phyloP scores from a whole-genome alignment of 2,113 vertebrate genomes.

The Odontesthes bonariensis region DNA sequence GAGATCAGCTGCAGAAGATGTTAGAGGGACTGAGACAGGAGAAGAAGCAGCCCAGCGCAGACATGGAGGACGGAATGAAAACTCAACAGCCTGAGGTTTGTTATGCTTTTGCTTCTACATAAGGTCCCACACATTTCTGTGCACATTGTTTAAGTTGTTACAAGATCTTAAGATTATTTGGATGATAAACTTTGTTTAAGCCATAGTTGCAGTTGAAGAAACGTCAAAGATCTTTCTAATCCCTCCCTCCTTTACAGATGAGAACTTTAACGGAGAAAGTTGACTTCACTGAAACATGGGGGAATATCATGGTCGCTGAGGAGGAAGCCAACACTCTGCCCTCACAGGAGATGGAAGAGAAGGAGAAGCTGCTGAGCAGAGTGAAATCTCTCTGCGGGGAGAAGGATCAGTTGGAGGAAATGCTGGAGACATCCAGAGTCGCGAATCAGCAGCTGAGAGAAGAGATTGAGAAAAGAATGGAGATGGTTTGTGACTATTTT shows the following conservation, averaged over 20 bases:
- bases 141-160: too few species aligned
- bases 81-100: background rate
- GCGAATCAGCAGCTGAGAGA: slow-evolving; percentile 50
- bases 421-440: slow-evolving; percentile 35
- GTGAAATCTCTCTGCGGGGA: slow-evolving; percentile 49
- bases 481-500: background rate
- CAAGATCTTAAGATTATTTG: too few species aligned
- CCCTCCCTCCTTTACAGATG: slow-evolving; percentile 9
- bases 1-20: slow-evolving; percentile 50
- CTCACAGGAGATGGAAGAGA: slow-evolving; percentile 22
- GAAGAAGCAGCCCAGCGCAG: slow-evolving; percentile 39
- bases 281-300: slow-evolving; percentile 22
- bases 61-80: slow-evolving; percentile 55
- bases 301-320: slow-evolving; percentile 21
- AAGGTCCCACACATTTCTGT: background rate
- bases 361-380: slow-evolving; percentile 35
- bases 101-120: background rate
- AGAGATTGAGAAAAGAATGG: slow-evolving; percentile 47
- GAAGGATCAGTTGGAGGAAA: slow-evolving; percentile 52
- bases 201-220: too few species aligned
- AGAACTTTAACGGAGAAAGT: slow-evolving; percentile 34
- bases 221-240: too few species aligned
- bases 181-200: too few species aligned
- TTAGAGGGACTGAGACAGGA: slow-evolving; percentile 54
- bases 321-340: background rate